Percentiles rank a stretch among this genome's conserved stretches.
phyloP scores from a whole-genome alignment of 2,888 invertebrate species.

The Callosobruchus maculatus region DNA sequence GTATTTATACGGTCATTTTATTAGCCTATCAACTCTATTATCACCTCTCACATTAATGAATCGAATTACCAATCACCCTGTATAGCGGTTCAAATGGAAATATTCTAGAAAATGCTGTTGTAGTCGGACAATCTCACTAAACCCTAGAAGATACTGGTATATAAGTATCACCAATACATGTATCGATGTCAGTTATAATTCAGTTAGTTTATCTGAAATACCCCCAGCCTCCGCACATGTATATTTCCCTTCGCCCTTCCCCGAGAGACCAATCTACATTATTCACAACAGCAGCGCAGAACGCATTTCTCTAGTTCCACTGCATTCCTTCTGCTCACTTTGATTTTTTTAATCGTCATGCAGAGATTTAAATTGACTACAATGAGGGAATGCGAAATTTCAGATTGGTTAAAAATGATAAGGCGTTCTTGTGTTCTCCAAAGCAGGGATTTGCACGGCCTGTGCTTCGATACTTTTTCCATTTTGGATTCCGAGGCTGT shows the following conservation, averaged over 20 bases:
- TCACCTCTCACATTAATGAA: too few relatives aligned
- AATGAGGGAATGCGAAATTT: conserved; percentile 24
- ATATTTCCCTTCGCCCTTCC: conserved; percentile 12
- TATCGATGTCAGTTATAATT: too few relatives aligned
- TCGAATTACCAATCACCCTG: too few relatives aligned
- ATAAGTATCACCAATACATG: too few relatives aligned
- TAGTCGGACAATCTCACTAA: too few relatives aligned
- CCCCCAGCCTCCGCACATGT: conserved; percentile 11
- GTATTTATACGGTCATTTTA: too few relatives aligned
- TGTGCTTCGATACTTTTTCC: background rate
- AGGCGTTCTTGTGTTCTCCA: conserved; percentile 3
- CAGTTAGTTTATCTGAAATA: background rate
- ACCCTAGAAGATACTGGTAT: too few relatives aligned
- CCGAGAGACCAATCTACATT: conserved; percentile 26
- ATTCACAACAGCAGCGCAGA: conserved; percentile 26
- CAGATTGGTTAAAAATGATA: conserved; percentile 18
- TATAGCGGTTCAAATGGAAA: too few relatives aligned
- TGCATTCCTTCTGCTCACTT: conserved; percentile 28
- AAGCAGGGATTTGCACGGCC: background rate
- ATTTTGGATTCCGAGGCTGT: background rate
- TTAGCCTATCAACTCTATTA: too few relatives aligned
- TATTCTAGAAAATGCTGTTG: too few relatives aligned
- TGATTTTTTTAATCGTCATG: conserved; percentile 23
- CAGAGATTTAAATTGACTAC: conserved; percentile 24
- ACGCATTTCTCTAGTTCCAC: conserved; percentile 33